Evolutionary conservation across 2,113 vertebrate species (phyloP), one percentile per base, ranked within the genome.

Genomic region (Hystrix cristata): DNA sequence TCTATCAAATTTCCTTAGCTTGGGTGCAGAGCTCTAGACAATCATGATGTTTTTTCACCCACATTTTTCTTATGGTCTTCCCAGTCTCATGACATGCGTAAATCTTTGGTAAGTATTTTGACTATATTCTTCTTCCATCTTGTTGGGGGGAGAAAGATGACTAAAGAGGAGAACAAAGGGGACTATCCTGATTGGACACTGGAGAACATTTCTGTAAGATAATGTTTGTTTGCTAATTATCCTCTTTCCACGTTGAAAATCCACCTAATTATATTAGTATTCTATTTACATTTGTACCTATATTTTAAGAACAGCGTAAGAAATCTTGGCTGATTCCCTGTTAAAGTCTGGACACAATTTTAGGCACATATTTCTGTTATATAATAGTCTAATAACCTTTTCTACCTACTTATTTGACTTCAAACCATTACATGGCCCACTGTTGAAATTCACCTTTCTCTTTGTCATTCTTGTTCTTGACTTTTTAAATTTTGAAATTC

Each of bases 401-500:
- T 91, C 78, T 93, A 27, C 46, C 46, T 71, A 23, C 11, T 38
- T 15, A 48, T 25, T 46, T 76, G 88, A 53, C 82, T 78, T 95
- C 71, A 84, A 92, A 57, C 4, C 64, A 51, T 64, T 27, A 48
- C 48, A 38, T 19, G 14, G 29, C 15, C 16, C 18, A 43, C 5
- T 90, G 2, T 96, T 72, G 90, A 86, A 91, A 91, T 83, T 85
- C 34, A 53, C 27, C 1, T 76, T 94, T 96, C 12, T 90, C 12
- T 71, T 25, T 79, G 67, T 85, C 29, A 64, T 87, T 90, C 87
- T 15, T 94, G 6, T 90, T 79, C 16, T n/a, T 91, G 85, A 46
- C 29, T 43, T 67, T 64, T 95, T 82, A 87, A 51, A 80, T 89
- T 93, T 97, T 89, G 72, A 72, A 76, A 65, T 93, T 38, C 83